These are phyloP conservation scores for Myathropa florea DNA, from an alignment of 2,888 invertebrate species.

Conservation along the genomic window DNA sequence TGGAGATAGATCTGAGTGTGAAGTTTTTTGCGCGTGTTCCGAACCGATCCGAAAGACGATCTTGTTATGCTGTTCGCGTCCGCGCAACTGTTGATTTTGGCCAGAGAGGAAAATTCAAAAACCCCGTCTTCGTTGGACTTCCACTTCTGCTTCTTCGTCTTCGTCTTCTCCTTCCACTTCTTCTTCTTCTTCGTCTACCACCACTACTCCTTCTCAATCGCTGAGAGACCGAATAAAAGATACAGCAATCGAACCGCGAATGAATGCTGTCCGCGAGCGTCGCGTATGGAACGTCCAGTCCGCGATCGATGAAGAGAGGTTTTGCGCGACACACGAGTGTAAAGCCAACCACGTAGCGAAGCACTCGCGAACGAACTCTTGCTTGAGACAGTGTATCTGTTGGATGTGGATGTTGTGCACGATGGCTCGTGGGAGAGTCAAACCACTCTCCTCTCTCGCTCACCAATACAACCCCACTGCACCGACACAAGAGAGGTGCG, in stretches of 20 bases:
- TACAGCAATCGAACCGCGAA: slow-evolving; percentile 41
- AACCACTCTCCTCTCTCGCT: not conserved
- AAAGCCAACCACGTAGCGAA: not conserved
- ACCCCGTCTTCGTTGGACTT: slow-evolving; percentile 29
- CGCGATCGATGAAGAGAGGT: not conserved
- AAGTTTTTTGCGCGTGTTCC: slow-evolving; percentile 37
- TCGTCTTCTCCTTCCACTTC: not conserved
- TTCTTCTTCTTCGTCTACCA: too few relatives aligned
- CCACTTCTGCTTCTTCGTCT: not conserved
- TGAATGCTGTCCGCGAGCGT: slow-evolving; percentile 25
- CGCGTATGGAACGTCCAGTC: not conserved
- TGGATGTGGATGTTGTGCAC: not conserved
- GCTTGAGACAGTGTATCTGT: not conserved
- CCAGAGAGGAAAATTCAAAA: slow-evolving; percentile 65
- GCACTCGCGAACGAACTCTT: not conserved
- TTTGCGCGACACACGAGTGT: not conserved
- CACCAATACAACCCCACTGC: not conserved
- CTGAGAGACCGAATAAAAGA: slow-evolving; percentile 9
- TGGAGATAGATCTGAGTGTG: too few relatives aligned
- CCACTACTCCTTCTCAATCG: not conserved
- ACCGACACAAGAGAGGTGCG: not conserved
- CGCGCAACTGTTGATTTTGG: slow-evolving; percentile 70
- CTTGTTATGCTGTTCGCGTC: slow-evolving; percentile 68
- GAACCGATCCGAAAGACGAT: slow-evolving; percentile 59
- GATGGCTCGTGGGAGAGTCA: not conserved